Percentiles rank a stretch among this genome's conserved stretches.
Evolutionary conservation across 2,888 invertebrate species (phyloP).

Genomic region (Philereme transversata): DNA sequence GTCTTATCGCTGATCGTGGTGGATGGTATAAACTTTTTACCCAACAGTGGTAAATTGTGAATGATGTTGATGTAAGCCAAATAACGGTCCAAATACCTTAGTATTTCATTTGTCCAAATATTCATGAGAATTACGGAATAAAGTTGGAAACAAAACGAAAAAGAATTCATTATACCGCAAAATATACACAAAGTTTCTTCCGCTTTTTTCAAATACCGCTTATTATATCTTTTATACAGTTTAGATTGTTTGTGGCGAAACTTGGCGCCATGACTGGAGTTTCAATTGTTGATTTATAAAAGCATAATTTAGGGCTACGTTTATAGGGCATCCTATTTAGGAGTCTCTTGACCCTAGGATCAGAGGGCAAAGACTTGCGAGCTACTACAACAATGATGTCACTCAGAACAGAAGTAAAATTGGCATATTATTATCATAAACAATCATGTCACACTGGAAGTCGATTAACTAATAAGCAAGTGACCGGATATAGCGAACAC

Average conservation of each 20-base stretch:
- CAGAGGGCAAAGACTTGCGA: too few relatives aligned
- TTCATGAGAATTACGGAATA: not conserved
- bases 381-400: too few relatives aligned
- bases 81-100: not conserved
- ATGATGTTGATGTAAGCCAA: not conserved
- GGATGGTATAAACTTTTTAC: too few relatives aligned
- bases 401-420: too few relatives aligned
- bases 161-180: not conserved
- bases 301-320: too few relatives aligned
- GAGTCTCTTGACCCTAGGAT: too few relatives aligned
- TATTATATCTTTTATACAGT: not conserved
- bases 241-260: not conserved
- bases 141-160: not conserved
- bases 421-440: not conserved
- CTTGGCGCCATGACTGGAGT: not conserved
- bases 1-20: too few relatives aligned
- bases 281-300: not conserved
- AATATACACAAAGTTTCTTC: not conserved
- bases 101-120: not conserved
- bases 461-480: constrained; percentile 20
- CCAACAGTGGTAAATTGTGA: not conserved
- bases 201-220: not conserved
- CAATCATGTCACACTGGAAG: constrained; percentile 3
- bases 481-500: constrained; percentile 49
- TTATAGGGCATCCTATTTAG: too few relatives aligned